These are phyloP conservation scores for Salpingus planirostris DNA, from an alignment of 2,888 invertebrate genomes.

Conservation along the genomic window DNA sequence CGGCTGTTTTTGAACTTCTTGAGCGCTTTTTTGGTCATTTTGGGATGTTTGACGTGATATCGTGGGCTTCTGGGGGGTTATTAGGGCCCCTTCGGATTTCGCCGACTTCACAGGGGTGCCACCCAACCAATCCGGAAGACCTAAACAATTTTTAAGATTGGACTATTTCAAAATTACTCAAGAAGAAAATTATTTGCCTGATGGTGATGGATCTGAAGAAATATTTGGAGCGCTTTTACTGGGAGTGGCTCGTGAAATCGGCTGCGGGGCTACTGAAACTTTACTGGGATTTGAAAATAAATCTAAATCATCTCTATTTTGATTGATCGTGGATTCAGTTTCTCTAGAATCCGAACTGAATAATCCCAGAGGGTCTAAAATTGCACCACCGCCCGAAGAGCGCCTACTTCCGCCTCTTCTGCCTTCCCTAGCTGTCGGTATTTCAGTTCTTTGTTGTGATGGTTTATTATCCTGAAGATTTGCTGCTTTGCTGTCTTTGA, in stretches of 20 bases:
- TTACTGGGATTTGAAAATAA: no score
- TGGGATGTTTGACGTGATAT: no score
- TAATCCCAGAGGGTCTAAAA: not conserved
- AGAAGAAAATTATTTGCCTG: not conserved
- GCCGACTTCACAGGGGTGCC: slow-evolving; percentile 15
- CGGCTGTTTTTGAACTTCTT: no score
- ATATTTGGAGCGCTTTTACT: slow-evolving; percentile 14
- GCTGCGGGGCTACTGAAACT: no score
- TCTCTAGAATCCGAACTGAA: no score
- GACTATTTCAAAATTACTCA: slow-evolving; percentile 4
- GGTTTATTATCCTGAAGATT: not conserved
- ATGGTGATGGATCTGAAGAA: not conserved
- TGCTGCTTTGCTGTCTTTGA: slow-evolving; percentile 27
- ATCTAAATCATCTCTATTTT: no score
- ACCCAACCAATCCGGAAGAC: slow-evolving; percentile 35
- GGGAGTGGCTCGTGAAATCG: slow-evolving; percentile 24
- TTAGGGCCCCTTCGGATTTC: slow-evolving; percentile 15
- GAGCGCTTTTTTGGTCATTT: not conserved
- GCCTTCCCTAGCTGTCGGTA: not conserved
- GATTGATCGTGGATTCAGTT: no score
- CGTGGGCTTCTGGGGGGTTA: no score
- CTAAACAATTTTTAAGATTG: no score
- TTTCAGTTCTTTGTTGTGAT: no score
- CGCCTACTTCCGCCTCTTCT: not conserved
- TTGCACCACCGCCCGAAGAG: not conserved